Percentiles rank a stretch among this genome's conserved stretches.
phyloP scores from a whole-genome alignment of 2,888 invertebrate species.

The Meiosimyza decipiens region DNA sequence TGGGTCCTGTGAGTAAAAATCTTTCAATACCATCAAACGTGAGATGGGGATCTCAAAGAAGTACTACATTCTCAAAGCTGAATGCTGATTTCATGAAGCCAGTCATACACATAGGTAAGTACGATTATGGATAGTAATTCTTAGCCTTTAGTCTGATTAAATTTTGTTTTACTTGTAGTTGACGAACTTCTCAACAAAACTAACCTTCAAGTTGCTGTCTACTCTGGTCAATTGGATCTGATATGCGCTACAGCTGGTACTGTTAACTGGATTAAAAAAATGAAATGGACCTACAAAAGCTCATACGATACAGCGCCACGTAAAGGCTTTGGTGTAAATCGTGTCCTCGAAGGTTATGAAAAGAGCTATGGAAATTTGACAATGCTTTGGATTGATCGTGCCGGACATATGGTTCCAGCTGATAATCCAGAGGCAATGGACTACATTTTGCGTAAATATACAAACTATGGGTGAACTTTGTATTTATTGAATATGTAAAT shows the following conservation, averaged over 20 bases:
- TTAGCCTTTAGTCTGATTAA: too few species aligned
- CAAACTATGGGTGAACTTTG: conserved; percentile 52
- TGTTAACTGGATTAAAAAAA: conserved; percentile 78
- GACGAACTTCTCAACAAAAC: conserved; percentile 77
- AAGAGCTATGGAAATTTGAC: conserved; percentile 70
- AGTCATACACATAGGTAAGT: conserved; percentile 74
- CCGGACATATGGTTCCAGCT: conserved; percentile 70
- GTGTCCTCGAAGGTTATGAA: conserved; percentile 77
- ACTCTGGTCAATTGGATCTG: conserved; percentile 85
- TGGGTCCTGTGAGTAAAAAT: conserved; percentile 74
- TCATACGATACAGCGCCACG: conserved; percentile 72
- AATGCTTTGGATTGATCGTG: conserved; percentile 65
- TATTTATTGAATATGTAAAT: too few species aligned
- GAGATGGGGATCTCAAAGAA: conserved; percentile 74
- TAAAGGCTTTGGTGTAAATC: conserved; percentile 71
- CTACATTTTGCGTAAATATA: conserved; percentile 71
- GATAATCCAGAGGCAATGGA: conserved; percentile 79
- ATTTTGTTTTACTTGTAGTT: conserved; percentile 70
- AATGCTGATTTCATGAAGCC: conserved; percentile 84
- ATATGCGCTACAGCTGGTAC: conserved; percentile 85
- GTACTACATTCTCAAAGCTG: conserved; percentile 72
- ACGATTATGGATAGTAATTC: neutral
- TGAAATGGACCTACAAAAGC: conserved; percentile 74
- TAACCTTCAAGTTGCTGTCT: conserved; percentile 75
- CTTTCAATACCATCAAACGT: conserved; percentile 74